phyloP scores from a whole-genome alignment of 2,113 vertebrate species.

The Prionailurus bengalensis region DNA sequence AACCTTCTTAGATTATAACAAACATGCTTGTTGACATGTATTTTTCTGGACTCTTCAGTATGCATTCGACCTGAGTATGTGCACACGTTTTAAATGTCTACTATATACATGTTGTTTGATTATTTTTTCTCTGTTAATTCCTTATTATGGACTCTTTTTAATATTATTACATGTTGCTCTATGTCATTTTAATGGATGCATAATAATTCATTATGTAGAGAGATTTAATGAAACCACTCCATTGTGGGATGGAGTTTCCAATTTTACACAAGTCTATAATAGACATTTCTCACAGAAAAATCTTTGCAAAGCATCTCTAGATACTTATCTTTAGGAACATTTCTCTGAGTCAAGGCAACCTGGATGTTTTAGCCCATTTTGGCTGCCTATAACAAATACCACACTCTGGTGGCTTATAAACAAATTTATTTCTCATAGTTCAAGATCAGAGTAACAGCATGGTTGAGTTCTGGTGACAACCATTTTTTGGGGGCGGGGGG shows the following conservation, averaged over 20 bases:
- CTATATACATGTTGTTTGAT: neutral
- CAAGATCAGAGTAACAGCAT: neutral
- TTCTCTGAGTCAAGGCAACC: neutral
- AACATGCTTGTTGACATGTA: neutral
- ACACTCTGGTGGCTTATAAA: neutral
- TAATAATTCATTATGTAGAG: neutral
- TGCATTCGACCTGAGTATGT: fast-evolving
- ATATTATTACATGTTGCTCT: neutral
- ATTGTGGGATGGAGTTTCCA: neutral
- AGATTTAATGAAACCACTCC: neutral
- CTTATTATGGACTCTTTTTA: neutral
- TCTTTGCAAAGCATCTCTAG: neutral
- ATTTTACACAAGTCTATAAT: neutral
- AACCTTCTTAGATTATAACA: neutral
- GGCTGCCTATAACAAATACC: neutral
- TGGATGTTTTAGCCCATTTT: neutral
- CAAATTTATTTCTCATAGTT: constrained; percentile 9
- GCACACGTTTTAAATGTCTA: neutral
- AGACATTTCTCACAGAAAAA: constrained; percentile 7
- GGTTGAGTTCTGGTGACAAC: neutral
- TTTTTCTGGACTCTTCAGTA: neutral
- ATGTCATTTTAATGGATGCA: neutral
- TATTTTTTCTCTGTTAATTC: neutral
- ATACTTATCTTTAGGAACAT: neutral
- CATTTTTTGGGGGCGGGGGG: no score